phyloP scores from a whole-genome alignment of 2,113 vertebrate genomes.

The Labeo catla region DNA sequence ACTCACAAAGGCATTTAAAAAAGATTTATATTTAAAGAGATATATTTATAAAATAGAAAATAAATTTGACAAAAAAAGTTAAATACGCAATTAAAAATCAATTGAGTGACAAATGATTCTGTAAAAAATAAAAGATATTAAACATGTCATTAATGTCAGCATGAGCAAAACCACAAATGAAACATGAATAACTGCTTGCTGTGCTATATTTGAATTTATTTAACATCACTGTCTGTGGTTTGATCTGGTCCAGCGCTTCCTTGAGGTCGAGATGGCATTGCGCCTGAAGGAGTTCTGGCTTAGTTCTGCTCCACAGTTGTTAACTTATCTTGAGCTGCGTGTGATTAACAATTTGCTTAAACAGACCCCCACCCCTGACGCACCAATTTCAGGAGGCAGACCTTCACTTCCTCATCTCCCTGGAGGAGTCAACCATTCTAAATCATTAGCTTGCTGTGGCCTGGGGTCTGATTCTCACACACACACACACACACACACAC shows the following conservation, averaged over 20 bases:
- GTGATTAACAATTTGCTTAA: slow-evolving; percentile 74
- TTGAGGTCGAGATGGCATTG: background rate
- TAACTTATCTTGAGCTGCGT: slow-evolving; percentile 70
- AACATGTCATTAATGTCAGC: background rate
- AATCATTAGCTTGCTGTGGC: slow-evolving; percentile 72
- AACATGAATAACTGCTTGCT: background rate
- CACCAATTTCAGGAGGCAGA: slow-evolving; percentile 66
- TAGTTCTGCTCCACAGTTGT: slow-evolving; percentile 64
- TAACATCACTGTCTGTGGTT: background rate
- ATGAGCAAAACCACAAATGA: slow-evolving; percentile 1
- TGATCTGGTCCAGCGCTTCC: background rate
- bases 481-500: slow-evolving; percentile 39
- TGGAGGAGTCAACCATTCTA: slow-evolving; percentile 66
- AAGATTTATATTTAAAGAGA: too few relatives aligned
- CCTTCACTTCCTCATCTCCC: slow-evolving; percentile 70
- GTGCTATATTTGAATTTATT: background rate
- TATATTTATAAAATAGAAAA: too few relatives aligned
- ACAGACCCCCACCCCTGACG: slow-evolving; percentile 61
- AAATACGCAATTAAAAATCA: too few relatives aligned
- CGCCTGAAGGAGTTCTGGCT: slow-evolving; percentile 53
- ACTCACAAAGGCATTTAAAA: too few relatives aligned
- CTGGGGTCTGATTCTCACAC: slow-evolving; percentile 39
- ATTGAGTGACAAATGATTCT: background rate
- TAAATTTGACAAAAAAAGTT: too few relatives aligned
- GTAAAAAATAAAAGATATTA: background rate